Base-by-base conservation (phyloP, 2,888 invertebrate genomes). In the Dorcus parallelipipedus region DNA sequence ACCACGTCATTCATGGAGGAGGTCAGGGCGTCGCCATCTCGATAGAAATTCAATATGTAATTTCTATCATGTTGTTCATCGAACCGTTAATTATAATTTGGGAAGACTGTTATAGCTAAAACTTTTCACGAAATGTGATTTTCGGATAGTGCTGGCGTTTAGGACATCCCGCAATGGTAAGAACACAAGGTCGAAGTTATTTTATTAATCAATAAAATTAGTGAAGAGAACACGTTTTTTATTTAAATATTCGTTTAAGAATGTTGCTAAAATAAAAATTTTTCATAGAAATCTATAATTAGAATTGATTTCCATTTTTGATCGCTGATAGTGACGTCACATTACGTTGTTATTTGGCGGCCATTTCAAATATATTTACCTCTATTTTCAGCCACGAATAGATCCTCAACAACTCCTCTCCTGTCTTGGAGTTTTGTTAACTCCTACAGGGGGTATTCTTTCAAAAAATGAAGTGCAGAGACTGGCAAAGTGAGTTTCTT, bases 321-420 rank as follows among this genome's bases (percentile, higher is more conserved):
- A 17, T 45, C 20, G 20, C 8, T 45, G 4, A 17, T 45, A 9
- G 7, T 54, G 53, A 58, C 58, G 58, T 54, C 54, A 58, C 20
- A 20, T 17, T 42, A 10, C 10, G 14, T 42, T 42, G 10, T 7
- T 7, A 6, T 6, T 10, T 14, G 26, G 42, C 42, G 42, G 14
- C 14, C 10, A 42, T 42, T 42, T 42, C 6, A 42, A 42, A 56
- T 38, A 59, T 50, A 9, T 67, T 72, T 70, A 63, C 67, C 72
- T 79, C 77, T 75, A 78, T 62, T 81, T 86, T 60, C 85, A 96
- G 96, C 95, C 95, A 59, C 91, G 95, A 50, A 95, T 95, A 74
- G 94, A 95, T 80, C 95, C 95, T 53, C 82, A 90, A 66, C 91
- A 95, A 76, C 82, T 97, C 69, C 82, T 97, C 63, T 91, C 89